Base-by-base conservation (phyloP, 2,113 vertebrate genomes). In the Anarrhichthys ocellatus region DNA sequence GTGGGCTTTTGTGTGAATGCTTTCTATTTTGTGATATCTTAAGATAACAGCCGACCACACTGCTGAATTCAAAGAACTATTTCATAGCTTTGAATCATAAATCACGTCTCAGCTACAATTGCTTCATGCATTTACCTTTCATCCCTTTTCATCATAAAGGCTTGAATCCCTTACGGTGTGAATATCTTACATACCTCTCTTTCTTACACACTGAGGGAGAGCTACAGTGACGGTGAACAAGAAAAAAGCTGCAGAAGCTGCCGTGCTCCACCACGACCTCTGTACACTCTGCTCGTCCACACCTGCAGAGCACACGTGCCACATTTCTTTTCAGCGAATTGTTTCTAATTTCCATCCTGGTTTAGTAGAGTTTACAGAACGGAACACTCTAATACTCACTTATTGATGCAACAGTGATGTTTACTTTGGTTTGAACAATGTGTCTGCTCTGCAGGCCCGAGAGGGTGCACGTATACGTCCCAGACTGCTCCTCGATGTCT, bases 251-350 rank as follows among this genome's bases (percentile, higher is more conserved):
- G 84, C 93, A 59, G 94, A 95, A 1, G 92, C 94, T 66, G 90
- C 91, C 0, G 93, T 94, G 80, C 95, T 91, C 95, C 94, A 95
- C 91, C 94, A 92, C 0, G 92, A 94, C 70, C 94, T 88, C 82
- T 88, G 86, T 64, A 59, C 62, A 4, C 81, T 81, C 24, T 61
- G 78, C 58, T 93, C 88, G 73, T 89, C 78, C 76, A 80, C 85
- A 91, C 88, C 95, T 95, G 83, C 56, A 76, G 50, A 78, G 40
- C 52, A 83, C 29, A 84, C 13, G 48, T 14, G 9, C 4, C 42
- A 54, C 29, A 54, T 78, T 62, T 40, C 4, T 34, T 69, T 77
- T 77, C 18, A 50, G 11, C 38, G 0, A 42, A 1, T 2, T 6
- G 7, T 24, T 54, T 27, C 22, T 20, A 6, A 64, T 66, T 6